Evolutionary conservation across 2,797 vertebrate genomes (phyloP), one percentile per base, ranked within the genome.

Genomic region (Xenentodon cancila): DNA sequence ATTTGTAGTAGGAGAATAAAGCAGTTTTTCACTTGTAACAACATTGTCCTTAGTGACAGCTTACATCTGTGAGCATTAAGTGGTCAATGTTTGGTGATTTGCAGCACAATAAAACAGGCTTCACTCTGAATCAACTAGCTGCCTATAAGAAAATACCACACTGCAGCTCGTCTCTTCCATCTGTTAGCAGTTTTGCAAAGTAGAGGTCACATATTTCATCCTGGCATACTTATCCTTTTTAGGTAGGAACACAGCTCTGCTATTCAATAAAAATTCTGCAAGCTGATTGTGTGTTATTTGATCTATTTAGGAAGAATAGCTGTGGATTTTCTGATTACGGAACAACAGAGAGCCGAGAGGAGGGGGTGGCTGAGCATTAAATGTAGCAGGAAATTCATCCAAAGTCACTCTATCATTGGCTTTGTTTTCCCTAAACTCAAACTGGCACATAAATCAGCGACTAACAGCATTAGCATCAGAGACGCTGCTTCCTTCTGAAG

Each of bases 201-300:
- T 52, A 48, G 53, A 84, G 79, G 78, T 87, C 83, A 77, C 58
- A 56, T 68, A 72, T 61, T 73, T 77, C 65, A 48, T 73, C 68
- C 73, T 87, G 78, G 72, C 77, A 71, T 82, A 62, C 64, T 75
- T 88, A 70, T 81, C 89, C 90, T 90, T 91, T 90, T 91, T 89
- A 88, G 91, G 90, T 72, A 90, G 72, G 67, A 34, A 61, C 61
- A 16, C 60, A 52, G 74, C 84, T 59, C 49, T 72, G 66, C 37
- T 65, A 46, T 67, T 86, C 62, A 68, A 56, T 71, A 61, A 75
- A 70, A 64, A 56, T 64, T 53, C 71, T 52, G 49, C 66, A 60
- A 73, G 79, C 63, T 73, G 79, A 85, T 85, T 73, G 73, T 80
- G 77, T 12, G 71, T 30, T 30, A 60, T 87, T 91, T 88, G 77